A percentile compares a stretch with the other conserved stretches of the same genome.
These are phyloP conservation scores for Hemiprocne comata DNA, from an alignment of 2,113 vertebrate genomes.

Conservation along the genomic window DNA sequence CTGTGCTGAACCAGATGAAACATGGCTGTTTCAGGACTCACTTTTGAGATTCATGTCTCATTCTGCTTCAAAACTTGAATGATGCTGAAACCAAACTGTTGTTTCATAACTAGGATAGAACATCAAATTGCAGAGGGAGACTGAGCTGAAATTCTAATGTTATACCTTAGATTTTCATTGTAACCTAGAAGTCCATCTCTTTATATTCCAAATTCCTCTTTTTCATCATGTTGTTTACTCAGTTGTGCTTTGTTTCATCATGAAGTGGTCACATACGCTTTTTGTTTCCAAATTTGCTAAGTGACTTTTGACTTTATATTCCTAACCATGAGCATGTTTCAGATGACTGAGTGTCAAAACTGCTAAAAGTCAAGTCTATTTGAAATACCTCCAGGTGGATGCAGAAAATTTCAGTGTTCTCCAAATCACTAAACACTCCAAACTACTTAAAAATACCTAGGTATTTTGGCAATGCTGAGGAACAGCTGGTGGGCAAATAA, in stretches of 20 bases:
- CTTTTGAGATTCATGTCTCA: neutral
- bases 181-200: neutral
- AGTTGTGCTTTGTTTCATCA: neutral
- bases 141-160: neutral
- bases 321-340: neutral
- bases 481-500: neutral
- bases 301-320: neutral
- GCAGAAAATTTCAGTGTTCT: neutral
- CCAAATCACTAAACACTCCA: neutral
- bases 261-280: neutral
- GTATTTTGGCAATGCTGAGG: neutral
- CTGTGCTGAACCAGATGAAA: neutral
- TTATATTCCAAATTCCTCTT: neutral
- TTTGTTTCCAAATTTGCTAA: neutral
- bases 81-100: neutral
- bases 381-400: neutral
- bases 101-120: neutral
- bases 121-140: rapidly evolving
- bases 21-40: neutral
- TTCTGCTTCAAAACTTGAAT: neutral
- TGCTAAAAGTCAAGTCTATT: neutral
- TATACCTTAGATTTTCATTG: neutral
- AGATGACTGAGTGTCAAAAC: neutral
- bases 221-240: neutral
- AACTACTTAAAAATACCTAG: neutral